Conservation (phyloP, 2,797 vertebrate genomes). For the Sebastes elongatus region DNA sequence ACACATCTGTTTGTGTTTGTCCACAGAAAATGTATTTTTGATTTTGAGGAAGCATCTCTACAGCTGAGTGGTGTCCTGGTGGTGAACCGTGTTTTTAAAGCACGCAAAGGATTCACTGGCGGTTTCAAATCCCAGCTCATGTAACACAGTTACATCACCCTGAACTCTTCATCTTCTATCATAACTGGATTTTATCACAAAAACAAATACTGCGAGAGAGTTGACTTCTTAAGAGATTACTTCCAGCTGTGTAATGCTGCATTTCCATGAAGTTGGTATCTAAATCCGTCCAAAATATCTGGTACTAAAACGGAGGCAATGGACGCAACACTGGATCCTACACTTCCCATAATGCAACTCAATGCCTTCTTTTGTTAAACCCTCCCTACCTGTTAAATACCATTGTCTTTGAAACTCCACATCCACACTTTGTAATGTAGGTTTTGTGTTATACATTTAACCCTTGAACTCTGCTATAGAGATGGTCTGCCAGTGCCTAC, state of each 20-base stretch:
- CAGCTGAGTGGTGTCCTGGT: conserved; percentile 9
- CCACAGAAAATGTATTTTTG: not conserved
- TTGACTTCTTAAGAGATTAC: conserved; percentile 1
- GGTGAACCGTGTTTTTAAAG: conserved; percentile 30
- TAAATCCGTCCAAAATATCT: not conserved
- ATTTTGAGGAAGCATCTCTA: not conserved
- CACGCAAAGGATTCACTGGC: not conserved
- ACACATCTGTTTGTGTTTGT: conserved; percentile 4
- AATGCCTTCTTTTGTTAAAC: not conserved
- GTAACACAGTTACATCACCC: conserved; percentile 53
- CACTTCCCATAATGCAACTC: not conserved
- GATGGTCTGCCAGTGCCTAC: too few species aligned
- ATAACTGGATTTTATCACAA: conserved; percentile 30
- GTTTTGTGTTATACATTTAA: too few species aligned
- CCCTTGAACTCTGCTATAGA: too few species aligned
- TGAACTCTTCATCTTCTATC: conserved; percentile 21
- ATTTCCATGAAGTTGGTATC: not conserved
- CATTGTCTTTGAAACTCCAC: not conserved
- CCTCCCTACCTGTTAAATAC: not conserved
- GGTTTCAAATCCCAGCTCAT: conserved; percentile 41
- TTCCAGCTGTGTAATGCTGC: not conserved
- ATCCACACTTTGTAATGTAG: not conserved
- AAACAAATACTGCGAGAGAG: conserved; percentile 19
- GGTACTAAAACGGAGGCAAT: not conserved
- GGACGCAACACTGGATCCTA: not conserved